Base-by-base conservation (phyloP, 2,888 invertebrate genomes). In the Doris montereyensis region DNA sequence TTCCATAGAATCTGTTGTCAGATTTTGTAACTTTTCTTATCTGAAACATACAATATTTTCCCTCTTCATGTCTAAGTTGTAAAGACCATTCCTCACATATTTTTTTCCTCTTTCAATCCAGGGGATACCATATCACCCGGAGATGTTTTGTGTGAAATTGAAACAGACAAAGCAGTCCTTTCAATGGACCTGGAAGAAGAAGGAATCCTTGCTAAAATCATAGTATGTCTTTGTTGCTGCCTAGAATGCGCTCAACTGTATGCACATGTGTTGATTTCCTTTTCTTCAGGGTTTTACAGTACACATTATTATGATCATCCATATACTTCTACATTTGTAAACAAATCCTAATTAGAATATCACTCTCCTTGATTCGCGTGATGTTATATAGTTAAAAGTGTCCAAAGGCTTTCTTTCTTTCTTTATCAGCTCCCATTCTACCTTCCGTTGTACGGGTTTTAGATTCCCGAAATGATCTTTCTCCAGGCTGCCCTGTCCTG, bases 131-230 rank as follows among this genome's bases (percentile, higher is more conserved):
- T 91, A 1, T 79, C 83, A 34, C 85, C 94, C 26, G 94, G 94
- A 10, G 94, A 94, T 89, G 92, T 93, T 2, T 85, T 94, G 1
- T 94, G 94, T 87, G 94, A 94, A 83, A 93, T 94, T 86, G 94
- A 94, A 88, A 94, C 94, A 0, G 94, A 94, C 88, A 94, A 94
- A 89, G 94, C 94, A 77, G 92, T 94, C 1, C 92, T 94, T 84
- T 91, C 93, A 1, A 91, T 94, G 86, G 94, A 94, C 85, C 90
- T 90, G 62, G 94, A 94, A 80, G 94, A 94, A 81, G 94, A 94
- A 82, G 93, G 93, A 28, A 89, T 93, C 74, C 86, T 94, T n/a
- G 94, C 94, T 5, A 94, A 94, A 89, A 94, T 94, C 83, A 86
- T 94, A 85, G 93, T 94, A 81, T 72, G 80, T 62, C 17, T 35